These are phyloP conservation scores for Calameuta pallipes DNA, from an alignment of 2,888 invertebrate species.

Conservation along the genomic window DNA sequence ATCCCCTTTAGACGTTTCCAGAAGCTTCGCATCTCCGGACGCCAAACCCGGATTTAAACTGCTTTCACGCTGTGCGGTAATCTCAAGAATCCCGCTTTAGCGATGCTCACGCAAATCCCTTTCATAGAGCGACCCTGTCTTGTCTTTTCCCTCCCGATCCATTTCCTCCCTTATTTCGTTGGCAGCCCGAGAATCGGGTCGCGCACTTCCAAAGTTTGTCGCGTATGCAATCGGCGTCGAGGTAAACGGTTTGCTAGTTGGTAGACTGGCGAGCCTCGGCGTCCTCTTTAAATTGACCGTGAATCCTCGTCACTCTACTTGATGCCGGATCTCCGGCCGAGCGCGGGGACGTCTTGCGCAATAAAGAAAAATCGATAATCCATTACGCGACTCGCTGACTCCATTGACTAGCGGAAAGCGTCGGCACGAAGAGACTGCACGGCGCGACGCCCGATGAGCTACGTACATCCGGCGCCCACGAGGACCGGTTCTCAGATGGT, in stretches of 20 bases:
- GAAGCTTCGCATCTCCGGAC: background rate
- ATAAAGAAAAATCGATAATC: conserved; percentile 31
- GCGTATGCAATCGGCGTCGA: background rate
- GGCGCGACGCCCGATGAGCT: background rate
- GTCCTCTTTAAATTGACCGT: conserved; percentile 19
- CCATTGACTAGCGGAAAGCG: conserved; percentile 19
- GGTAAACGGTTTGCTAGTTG: background rate
- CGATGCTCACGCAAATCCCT: conserved; percentile 25
- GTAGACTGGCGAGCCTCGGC: background rate
- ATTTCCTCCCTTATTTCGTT: background rate
- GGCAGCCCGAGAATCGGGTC: background rate
- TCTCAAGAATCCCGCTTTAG: conserved; percentile 33
- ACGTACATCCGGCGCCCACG: background rate
- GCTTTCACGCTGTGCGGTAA: conserved; percentile 29
- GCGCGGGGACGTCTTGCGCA: conserved; percentile 13
- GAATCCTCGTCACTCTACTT: conserved; percentile 13
- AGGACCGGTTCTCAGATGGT: background rate
- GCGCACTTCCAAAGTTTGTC: background rate
- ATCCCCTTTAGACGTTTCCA: background rate
- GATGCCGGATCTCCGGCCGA: background rate
- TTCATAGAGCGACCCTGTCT: conserved; percentile 9
- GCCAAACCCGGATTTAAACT: conserved; percentile 27
- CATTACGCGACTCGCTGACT: conserved; percentile 31
- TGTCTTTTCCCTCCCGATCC: background rate
- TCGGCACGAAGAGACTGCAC: background rate